These are phyloP conservation scores for Cephalopholis sonnerati DNA, from an alignment of 2,113 vertebrate species.

Conservation along the genomic window DNA sequence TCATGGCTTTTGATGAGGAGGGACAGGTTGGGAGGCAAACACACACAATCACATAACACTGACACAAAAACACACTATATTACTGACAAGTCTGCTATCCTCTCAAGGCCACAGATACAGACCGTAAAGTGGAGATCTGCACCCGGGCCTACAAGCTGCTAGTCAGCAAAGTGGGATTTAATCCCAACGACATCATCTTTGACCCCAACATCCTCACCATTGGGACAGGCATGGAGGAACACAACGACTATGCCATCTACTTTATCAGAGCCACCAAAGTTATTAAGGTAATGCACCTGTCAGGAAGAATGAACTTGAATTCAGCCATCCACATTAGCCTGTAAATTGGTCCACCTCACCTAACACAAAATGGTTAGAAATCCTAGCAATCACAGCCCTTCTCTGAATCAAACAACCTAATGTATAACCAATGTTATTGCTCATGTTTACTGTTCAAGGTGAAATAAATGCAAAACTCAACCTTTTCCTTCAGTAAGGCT, in stretches of 20 bases:
- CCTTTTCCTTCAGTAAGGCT: no score
- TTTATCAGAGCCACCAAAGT: slow-evolving; percentile 91
- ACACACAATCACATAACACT: not conserved
- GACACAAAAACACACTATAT: not conserved
- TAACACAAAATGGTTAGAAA: not conserved
- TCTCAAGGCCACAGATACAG: slow-evolving; percentile 91
- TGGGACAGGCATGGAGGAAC: slow-evolving; percentile 98
- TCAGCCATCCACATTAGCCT: not conserved
- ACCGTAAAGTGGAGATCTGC: slow-evolving; percentile 91
- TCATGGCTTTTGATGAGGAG: slow-evolving; percentile 98
- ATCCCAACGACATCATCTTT: slow-evolving; percentile 97
- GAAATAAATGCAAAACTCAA: no score
- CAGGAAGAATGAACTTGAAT: not conserved
- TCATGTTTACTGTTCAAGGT: not conserved
- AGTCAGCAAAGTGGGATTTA: slow-evolving; percentile 87
- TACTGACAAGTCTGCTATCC: not conserved
- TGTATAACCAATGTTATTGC: no score
- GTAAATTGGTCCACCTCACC: not conserved
- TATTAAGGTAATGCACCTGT: slow-evolving; percentile 89
- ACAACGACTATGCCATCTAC: slow-evolving; percentile 92
- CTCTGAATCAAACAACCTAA: not conserved
- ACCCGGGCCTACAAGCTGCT: slow-evolving; percentile 92
- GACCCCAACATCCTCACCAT: slow-evolving; percentile 99
- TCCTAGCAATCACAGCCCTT: not conserved
- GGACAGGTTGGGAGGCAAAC: slow-evolving; percentile 88